A percentile compares a stretch with the other conserved stretches of the same genome.
These are phyloP conservation scores for Timema podura DNA, from an alignment of 2,888 invertebrate species.

Conservation along the genomic window DNA sequence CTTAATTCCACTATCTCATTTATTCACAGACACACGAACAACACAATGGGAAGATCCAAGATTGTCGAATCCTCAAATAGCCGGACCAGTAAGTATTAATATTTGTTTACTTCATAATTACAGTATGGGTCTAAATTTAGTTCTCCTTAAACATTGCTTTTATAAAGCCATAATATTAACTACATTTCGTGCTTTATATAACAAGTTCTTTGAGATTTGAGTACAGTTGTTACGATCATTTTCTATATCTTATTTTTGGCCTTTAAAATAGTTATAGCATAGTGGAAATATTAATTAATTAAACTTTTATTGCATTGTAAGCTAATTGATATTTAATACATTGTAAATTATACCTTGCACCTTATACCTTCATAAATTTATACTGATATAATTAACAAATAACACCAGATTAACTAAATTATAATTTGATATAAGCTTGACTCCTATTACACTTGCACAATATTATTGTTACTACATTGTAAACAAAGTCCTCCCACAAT, in stretches of 20 bases:
- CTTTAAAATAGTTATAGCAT: no score
- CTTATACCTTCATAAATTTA: not conserved
- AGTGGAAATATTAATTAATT: no score
- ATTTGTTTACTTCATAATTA: constrained; percentile 29
- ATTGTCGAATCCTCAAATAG: constrained; percentile 91
- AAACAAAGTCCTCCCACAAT: no score
- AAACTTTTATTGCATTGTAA: no score
- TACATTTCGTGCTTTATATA: not conserved
- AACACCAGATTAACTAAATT: not conserved
- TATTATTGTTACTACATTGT: no score
- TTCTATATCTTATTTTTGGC: no score
- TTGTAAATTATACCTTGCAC: no score
- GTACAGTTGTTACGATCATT: no score
- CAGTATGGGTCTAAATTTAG: not conserved
- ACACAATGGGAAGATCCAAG: constrained; percentile 99
- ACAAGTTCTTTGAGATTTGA: no score
- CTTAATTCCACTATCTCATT: constrained; percentile 31
- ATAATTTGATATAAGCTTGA: not conserved
- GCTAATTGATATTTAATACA: no score
- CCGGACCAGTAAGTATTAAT: constrained; percentile 68
- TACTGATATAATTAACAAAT: not conserved
- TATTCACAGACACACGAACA: constrained; percentile 75
- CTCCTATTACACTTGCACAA: no score
- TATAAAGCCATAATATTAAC: not conserved
- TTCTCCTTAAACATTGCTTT: not conserved